Base-by-base conservation (phyloP, 2,888 invertebrate species). In the Quadroppia sp. region DNA sequence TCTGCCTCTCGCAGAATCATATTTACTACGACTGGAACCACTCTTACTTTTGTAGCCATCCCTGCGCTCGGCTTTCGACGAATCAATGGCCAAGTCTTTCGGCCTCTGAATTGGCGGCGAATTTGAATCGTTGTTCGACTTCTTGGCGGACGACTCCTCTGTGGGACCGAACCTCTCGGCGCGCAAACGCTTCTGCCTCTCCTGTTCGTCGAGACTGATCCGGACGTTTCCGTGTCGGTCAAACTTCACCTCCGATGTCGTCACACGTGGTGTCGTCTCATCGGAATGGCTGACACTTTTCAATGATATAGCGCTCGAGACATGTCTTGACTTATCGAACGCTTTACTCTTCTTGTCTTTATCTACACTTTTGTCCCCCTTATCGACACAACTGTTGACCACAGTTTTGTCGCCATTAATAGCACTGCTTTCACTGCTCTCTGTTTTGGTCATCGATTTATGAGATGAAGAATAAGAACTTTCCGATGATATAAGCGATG, bases 191-290 rank as follows among this genome's bases (percentile, higher is more conserved):
- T 67, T 67, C 42, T 71, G 72, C 32, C 40, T 61, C 20, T 72
- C 72, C 42, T 61, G 23, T 25, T 72, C 72, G 17, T 36, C 61
- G n/a, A 72, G 42, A 59, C 61, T 61, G 61, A 72, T 59, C 36
- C 72, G 20, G 9, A 72, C 42, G 15, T 72, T 72, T n/a, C 72
- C 72, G 61, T 72, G 72, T 40, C 72, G 61, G 45, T 72, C 72
- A 6, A 72, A 20, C 45, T 72, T 53, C 7, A 72, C 25, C 23
- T 67, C 67, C 2, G 23, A 32, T 15, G 67, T 20, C 13, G 36
- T 67, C 30, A 2, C 7, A 9, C 59, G 59, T n/a, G n/a, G n/a
- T 17, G 32, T 2, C n/a, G n/a, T 17, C 2, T 15, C 28, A 1
- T 59, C 59, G 6, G 40, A 40, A 42, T 20, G 11, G 6, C 20